Evolutionary conservation across 2,888 invertebrate species (phyloP), one percentile per base, ranked within the genome.

Genomic region (Monoplex corrugatus): DNA sequence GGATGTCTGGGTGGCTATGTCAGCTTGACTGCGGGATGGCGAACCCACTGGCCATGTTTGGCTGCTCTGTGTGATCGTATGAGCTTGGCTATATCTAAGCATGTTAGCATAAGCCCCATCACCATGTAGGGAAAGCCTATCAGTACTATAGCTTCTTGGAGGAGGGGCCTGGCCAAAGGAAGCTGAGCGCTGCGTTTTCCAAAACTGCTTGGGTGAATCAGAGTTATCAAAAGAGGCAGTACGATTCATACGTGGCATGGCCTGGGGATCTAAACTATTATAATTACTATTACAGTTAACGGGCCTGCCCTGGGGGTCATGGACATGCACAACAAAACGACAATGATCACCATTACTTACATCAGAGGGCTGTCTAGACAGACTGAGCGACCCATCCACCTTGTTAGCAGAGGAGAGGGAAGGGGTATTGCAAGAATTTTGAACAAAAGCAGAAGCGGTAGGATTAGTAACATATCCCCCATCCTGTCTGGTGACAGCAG

Each of bases 1-100:
- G 78, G 90, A 90, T 23, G 91, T 90, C 80, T 92, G 91, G 40
- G 89, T 89, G 19, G 90, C 89, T 45, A 88, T 90, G 63, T 91
- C 91, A 78, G 84, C 85, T 32, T 88, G 89, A 40, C 89, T 87
- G 63, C 57, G 35, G 28, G 87, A 88, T 1, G 63, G n/a, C 32
- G 84, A 83, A 86, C 89, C 82, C 82, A 78, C 72, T 6, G 72
- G 38, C 75, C 87, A 78, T 40, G 75, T 63, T 57, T 78, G 89
- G 43, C 63, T 85, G 63, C 72, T 89, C 68, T 78, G 57, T 32
- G 75, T 45, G n/a, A n/a, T 32, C 38, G 72, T 83, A 84, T 63
- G 86, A 32, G 82, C 88, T 57, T 85, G 87, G 68, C 72, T 57
- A 82, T 82, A 85, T 50, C 44, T 68, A 82, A 68, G 28, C 68